phyloP scores from a whole-genome alignment of 1,140 invertebrate genomes.

The Tetramorium simillimum region DNA sequence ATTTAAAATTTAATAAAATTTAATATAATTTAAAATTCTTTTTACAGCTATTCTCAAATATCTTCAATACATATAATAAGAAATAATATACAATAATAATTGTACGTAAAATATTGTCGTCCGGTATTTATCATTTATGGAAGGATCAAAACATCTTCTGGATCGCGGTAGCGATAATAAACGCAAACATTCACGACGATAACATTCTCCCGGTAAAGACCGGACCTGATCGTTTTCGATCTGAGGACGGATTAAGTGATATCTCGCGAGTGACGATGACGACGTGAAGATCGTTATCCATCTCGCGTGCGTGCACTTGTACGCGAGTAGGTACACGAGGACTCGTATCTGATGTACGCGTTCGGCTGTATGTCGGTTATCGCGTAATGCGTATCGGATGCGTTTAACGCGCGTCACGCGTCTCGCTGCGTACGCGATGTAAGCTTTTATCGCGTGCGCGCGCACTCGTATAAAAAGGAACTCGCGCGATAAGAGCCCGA shows the following conservation, averaged over 20 bases:
- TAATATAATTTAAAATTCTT: no score
- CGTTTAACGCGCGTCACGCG: slow-evolving; percentile 9
- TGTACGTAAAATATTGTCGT: background rate
- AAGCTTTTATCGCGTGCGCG: slow-evolving; percentile 5
- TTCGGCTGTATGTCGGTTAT: slow-evolving; percentile 29
- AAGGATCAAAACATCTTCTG: slow-evolving; percentile 29
- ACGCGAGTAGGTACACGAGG: slow-evolving; percentile 15
- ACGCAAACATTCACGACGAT: slow-evolving; percentile 29
- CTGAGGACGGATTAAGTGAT: slow-evolving; percentile 36
- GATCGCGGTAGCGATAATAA: background rate
- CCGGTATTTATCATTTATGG: background rate
- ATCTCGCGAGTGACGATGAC: background rate
- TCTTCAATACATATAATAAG: background rate
- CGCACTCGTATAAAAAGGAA: background rate
- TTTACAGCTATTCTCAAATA: background rate
- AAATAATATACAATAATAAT: background rate
- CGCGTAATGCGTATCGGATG: slow-evolving; percentile 22
- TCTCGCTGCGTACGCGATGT: background rate
- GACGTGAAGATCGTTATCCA: slow-evolving; percentile 31
- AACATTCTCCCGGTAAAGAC: background rate
- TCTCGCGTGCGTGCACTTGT: slow-evolving; percentile 10
- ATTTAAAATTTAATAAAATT: no score
- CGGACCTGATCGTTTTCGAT: background rate
- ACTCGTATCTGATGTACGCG: slow-evolving; percentile 16
- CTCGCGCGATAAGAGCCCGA: slow-evolving; percentile 24